Conservation (phyloP, 2,113 vertebrate species). For the Triplophysa siluroides region DNA sequence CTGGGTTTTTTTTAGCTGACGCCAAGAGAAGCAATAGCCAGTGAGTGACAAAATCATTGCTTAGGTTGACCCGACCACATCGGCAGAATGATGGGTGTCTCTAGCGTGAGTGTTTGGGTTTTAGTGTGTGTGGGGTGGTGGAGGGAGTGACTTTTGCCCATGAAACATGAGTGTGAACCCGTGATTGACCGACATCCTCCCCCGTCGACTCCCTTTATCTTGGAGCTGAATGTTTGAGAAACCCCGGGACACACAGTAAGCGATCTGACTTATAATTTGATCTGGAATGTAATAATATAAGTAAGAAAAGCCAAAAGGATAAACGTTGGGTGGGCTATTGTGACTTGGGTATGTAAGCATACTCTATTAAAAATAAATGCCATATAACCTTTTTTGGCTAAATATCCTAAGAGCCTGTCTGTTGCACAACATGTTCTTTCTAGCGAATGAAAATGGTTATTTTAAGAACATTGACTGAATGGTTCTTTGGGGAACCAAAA, state of each 20-base stretch:
- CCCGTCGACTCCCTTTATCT: constrained; percentile 33
- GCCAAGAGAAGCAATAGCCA: constrained; percentile 52
- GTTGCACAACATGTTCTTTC: no score
- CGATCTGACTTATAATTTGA: no score
- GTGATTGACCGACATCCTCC: constrained; percentile 27
- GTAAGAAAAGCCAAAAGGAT: no score
- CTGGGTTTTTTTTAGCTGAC: constrained; percentile 53
- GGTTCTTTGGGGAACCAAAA: no score
- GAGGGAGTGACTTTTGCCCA: constrained; percentile 15
- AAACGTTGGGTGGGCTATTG: no score
- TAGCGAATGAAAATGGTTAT: no score
- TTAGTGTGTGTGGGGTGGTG: constrained; percentile 8
- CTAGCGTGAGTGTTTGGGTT: constrained; percentile 15
- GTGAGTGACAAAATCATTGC: constrained; percentile 41
- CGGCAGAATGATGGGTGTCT: constrained; percentile 1
- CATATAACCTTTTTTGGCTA: no score
- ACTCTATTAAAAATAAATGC: no score
- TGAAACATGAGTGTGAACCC: constrained; percentile 40
- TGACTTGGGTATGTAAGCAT: no score
- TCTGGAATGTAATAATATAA: no score
- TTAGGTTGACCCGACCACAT: constrained; percentile 37
- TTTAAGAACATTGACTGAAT: no score
- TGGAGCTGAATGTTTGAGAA: constrained; percentile 19
- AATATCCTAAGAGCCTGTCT: no score
- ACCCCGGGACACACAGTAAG: constrained; percentile 8